phyloP scores from a whole-genome alignment of 2,113 vertebrate genomes.

The Pardalotus punctatus region DNA sequence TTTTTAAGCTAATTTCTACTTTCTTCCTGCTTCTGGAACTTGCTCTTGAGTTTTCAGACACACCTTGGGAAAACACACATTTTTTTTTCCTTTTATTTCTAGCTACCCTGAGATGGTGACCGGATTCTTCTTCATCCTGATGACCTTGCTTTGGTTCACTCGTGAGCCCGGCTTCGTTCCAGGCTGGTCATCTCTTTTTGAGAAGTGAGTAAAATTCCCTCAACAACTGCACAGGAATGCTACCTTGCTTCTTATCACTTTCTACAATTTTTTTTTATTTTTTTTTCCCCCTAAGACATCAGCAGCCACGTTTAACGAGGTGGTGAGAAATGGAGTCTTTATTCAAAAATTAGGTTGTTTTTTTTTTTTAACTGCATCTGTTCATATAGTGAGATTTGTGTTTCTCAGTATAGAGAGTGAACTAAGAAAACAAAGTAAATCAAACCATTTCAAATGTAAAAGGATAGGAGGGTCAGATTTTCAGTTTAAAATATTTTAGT shows the following conservation, averaged over 20 bases:
- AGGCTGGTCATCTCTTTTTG: conserved; percentile 97
- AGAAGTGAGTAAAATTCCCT: conserved; percentile 78
- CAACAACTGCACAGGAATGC: background rate
- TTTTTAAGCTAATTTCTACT: background rate
- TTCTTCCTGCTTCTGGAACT: background rate
- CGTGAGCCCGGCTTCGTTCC: conserved; percentile 95
- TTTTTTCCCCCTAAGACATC: background rate
- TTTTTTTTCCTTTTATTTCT: too few species aligned
- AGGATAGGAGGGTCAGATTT: background rate
- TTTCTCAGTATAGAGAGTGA: background rate
- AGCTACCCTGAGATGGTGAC: conserved; percentile 85
- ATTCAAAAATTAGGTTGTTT: background rate
- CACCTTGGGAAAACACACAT: background rate
- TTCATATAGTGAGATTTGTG: background rate
- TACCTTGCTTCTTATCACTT: background rate
- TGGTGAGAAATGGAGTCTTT: background rate
- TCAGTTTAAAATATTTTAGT: background rate
- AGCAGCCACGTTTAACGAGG: background rate
- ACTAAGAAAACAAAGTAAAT: background rate
- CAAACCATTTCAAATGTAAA: background rate
- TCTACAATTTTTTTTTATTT: background rate
- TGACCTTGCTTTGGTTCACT: conserved; percentile 97
- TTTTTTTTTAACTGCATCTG: background rate
- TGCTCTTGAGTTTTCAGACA: background rate
- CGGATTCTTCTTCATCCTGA: conserved; percentile 92